Percentiles rank a stretch among this genome's conserved stretches.
Conservation (phyloP, 2,797 vertebrate genomes). For the Rhincodon typus region DNA sequence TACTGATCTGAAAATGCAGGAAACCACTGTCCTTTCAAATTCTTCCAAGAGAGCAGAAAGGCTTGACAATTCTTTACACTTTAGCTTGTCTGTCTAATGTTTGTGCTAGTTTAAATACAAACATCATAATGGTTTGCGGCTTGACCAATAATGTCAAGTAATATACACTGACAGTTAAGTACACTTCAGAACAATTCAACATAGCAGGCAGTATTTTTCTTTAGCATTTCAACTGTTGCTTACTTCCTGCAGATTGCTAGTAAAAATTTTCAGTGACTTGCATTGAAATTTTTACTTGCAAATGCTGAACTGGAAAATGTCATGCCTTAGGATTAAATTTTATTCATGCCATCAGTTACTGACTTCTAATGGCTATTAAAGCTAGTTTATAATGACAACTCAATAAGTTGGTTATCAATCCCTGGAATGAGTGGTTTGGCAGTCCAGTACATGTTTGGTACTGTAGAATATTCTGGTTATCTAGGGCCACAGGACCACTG, state of each 20-base stretch:
- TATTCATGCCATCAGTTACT: not conserved
- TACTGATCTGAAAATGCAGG: slow-evolving; percentile 1
- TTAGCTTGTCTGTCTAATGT: not conserved
- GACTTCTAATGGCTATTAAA: slow-evolving; percentile 7
- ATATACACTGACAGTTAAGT: not conserved
- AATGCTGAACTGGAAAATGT: slow-evolving; percentile 9
- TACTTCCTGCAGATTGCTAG: slow-evolving; percentile 15
- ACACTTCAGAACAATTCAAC: slow-evolving; percentile 11
- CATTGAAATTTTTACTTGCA: slow-evolving; percentile 31
- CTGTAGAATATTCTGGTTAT: slow-evolving; percentile 30
- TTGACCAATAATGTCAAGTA: slow-evolving; percentile 24
- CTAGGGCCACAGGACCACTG: slow-evolving; percentile 25
- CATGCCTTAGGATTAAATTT: not conserved
- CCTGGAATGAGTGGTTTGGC: slow-evolving; percentile 11
- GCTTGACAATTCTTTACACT: slow-evolving; percentile 25
- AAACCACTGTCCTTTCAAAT: slow-evolving; percentile 31
- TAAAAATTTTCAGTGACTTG: not conserved
- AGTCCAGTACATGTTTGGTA: slow-evolving; percentile 33
- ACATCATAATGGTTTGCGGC: not conserved
- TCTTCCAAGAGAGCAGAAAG: not conserved
- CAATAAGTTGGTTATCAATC: not conserved
- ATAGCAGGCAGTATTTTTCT: slow-evolving; percentile 23
- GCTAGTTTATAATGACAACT: not conserved
- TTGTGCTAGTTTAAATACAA: not conserved
- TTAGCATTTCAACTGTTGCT: slow-evolving; percentile 14